A percentile compares a stretch with the other conserved stretches of the same genome.
Conservation (phyloP, 2,797 vertebrate species). For the Lutjanus argentimaculatus region DNA sequence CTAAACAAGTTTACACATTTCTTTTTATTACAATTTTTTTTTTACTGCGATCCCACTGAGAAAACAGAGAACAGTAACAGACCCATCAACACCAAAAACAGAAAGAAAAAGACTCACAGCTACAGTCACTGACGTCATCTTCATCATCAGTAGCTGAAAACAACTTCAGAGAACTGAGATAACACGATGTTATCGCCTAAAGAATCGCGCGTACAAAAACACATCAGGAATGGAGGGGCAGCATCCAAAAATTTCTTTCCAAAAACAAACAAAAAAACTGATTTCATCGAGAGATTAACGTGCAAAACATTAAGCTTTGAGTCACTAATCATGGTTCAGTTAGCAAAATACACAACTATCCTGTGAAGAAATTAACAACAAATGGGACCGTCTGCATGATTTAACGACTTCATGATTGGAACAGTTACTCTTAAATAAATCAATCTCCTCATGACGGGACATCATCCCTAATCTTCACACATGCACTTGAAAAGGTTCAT, state of each 20-base stretch:
- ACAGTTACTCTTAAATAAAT: slow-evolving; percentile 30
- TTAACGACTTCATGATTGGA: slow-evolving; percentile 39
- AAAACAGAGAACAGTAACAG: slow-evolving; percentile 47
- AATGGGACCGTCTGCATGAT: slow-evolving; percentile 26
- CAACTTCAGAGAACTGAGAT: slow-evolving; percentile 6
- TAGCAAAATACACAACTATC: slow-evolving; percentile 52
- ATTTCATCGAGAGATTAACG: slow-evolving; percentile 40
- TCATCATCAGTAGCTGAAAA: slow-evolving; percentile 38
- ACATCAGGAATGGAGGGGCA: slow-evolving; percentile 28
- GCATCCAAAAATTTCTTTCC: slow-evolving; percentile 47
- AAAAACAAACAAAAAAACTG: slow-evolving; percentile 2
- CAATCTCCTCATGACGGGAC: slow-evolving; percentile 7
- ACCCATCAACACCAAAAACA: slow-evolving; percentile 39
- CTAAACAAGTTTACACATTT: slow-evolving; percentile 30
- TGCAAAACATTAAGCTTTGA: slow-evolving; percentile 49
- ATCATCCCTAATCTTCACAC: slow-evolving; percentile 31
- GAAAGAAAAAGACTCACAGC: slow-evolving; percentile 18
- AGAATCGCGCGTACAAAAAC: slow-evolving; percentile 14
- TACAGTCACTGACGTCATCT: slow-evolving; percentile 22
- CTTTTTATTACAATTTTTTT: slow-evolving; percentile 33
- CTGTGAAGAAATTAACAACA: slow-evolving; percentile 45
- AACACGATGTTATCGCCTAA: background rate
- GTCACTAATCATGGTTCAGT: slow-evolving; percentile 43
- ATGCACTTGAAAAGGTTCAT: slow-evolving; percentile 38
- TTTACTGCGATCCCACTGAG: slow-evolving; percentile 28